A percentile compares a stretch with the other conserved stretches of the same genome.
phyloP scores from a whole-genome alignment of 2,797 vertebrate species.

The Pantherophis alleghaniensis region DNA sequence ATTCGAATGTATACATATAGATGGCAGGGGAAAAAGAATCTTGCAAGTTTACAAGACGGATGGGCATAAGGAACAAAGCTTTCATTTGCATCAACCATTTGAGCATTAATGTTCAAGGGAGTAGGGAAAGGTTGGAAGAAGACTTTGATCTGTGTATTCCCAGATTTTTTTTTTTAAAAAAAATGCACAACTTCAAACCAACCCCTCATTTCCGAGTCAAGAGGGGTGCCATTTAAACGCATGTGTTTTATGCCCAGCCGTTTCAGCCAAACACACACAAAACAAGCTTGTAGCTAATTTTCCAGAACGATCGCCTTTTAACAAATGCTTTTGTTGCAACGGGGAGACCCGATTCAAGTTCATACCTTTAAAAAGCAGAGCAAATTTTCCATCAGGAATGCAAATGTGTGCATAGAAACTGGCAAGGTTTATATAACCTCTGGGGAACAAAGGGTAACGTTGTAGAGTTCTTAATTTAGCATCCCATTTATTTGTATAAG shows the following conservation, averaged over 20 bases:
- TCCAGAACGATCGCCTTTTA: slow-evolving; percentile 1
- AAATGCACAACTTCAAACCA: background rate
- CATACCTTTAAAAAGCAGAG: slow-evolving; percentile 19
- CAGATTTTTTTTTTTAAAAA: too few species aligned
- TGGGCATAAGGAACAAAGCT: background rate
- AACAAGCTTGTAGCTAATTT: slow-evolving; percentile 4
- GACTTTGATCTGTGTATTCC: background rate
- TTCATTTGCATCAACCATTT: background rate
- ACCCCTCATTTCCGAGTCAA: background rate
- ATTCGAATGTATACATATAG: too few species aligned
- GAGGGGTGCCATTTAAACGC: background rate
- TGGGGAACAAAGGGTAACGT: slow-evolving; percentile 34
- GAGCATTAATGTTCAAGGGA: background rate
- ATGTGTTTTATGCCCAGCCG: background rate
- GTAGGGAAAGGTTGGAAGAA: background rate
- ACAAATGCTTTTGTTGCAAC: background rate
- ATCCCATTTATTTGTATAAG: slow-evolving; percentile 51
- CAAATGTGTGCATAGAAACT: slow-evolving; percentile 10
- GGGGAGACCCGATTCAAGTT: slow-evolving; percentile 10
- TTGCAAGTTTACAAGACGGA: too few species aligned
- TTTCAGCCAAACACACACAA: background rate
- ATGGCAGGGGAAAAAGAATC: too few species aligned
- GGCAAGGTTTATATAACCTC: slow-evolving; percentile 26
- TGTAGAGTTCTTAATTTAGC: slow-evolving; percentile 35
- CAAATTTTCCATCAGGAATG: slow-evolving; percentile 26